Conservation (phyloP, 2,888 invertebrate species). For the Tenthredo amoena region DNA sequence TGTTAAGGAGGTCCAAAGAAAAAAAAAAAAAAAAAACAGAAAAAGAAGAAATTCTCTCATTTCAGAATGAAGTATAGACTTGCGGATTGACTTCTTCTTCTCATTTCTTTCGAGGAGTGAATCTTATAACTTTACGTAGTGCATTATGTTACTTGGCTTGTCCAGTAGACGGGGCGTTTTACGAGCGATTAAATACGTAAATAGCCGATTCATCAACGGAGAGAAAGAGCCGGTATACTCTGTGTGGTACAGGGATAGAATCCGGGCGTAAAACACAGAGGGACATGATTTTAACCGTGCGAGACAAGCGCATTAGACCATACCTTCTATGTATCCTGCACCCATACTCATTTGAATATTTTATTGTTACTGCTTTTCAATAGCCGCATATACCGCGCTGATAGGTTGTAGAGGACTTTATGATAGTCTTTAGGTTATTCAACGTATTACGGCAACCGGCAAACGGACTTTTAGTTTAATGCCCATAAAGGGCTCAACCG, state of each 20-base stretch:
- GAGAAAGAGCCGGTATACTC: slow-evolving; percentile 7
- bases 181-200: slow-evolving; percentile 72
- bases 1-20: background rate
- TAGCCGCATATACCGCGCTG: slow-evolving; percentile 58
- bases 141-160: slow-evolving; percentile 48
- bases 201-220: slow-evolving; percentile 66
- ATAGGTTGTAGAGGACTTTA: slow-evolving; percentile 62
- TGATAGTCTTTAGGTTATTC: slow-evolving; percentile 57
- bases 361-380: slow-evolving; percentile 66
- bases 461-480: slow-evolving; percentile 27
- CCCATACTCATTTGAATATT: slow-evolving; percentile 66
- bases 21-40: too few relatives aligned
- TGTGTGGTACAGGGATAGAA: slow-evolving; percentile 42
- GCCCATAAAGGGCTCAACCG: slow-evolving; percentile 20
- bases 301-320: slow-evolving; percentile 62
- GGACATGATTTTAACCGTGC: slow-evolving; percentile 62
- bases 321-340: slow-evolving; percentile 55
- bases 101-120: background rate
- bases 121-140: background rate
- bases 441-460: slow-evolving; percentile 53
- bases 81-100: background rate
- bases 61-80: background rate
- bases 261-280: slow-evolving; percentile 61
- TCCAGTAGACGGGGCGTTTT: slow-evolving; percentile 64
- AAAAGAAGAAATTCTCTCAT: background rate